Base-by-base conservation (phyloP, 2,888 invertebrate genomes). In the Chloromyia formosa region DNA sequence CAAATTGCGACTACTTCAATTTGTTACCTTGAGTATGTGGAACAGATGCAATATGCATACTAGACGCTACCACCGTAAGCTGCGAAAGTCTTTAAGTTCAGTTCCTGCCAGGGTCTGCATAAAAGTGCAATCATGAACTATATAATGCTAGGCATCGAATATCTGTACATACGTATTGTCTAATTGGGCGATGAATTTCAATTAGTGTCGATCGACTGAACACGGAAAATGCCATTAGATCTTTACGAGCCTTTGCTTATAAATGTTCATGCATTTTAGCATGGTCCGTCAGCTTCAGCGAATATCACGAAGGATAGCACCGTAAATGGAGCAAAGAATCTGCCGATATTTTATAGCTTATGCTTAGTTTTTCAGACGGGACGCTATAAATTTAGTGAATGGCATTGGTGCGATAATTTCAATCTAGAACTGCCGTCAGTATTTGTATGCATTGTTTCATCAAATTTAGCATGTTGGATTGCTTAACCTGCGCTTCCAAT, bases 131-230 rank as follows among this genome's bases (percentile, higher is more conserved):
- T 66, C 60, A 60, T 16, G 35, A 49, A 66, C 45, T n/a, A 40
- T 35, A 66, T 27, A 35, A 66, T 66, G 49, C 49, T 9, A 35
- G 16, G n/a, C 35, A 40, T 35, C 27, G 27, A n/a, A n/a, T n/a
- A n/a, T n/a, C 27, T 2, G 27, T 4, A 35, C 7, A 35, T 35
- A 35, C 53, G 53, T 53, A 54, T 71, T 71, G 56, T 58, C 71
- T 71, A 71, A 71, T 71, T 71, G 73, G 64, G 74, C 73, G 75
- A 53, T 68, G 75, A 75, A 75, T 75, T 75, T 75, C 73, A 75
- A 75, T 75, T 75, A 75, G 75, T 49, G 60, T 69, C 75, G 75
- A 75, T 68, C 54, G 62, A 68, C n/a, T 74, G 73, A 75, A 53
- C 75, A 75, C 61, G 35, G 68, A 73, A 73, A 75, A 75, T 73